Evolutionary conservation across 2,888 invertebrate genomes (phyloP).

Genomic region (Dicranocentrus wangi): DNA sequence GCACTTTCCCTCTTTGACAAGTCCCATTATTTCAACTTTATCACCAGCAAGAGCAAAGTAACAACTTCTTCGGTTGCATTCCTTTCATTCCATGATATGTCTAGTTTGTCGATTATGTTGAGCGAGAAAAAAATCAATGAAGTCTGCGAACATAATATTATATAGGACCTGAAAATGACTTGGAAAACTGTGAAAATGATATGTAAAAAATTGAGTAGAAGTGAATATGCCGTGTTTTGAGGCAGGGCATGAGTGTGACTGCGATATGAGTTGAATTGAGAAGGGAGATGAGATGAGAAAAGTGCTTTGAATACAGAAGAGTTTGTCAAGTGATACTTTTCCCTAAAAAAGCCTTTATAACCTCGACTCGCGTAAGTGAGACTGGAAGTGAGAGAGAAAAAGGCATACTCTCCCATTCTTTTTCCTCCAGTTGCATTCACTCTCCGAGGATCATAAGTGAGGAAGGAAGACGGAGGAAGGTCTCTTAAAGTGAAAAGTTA

Average conservation of each 20-base stretch:
- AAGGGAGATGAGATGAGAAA: conserved; percentile 36
- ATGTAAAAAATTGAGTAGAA: not conserved
- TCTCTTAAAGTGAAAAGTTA: conserved; percentile 34
- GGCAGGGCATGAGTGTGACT: conserved; percentile 7
- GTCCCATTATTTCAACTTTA: conserved; percentile 1
- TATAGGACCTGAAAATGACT: too few relatives aligned
- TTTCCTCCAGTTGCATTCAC: conserved; percentile 5
- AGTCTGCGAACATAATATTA: too few relatives aligned
- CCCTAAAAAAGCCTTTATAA: not conserved
- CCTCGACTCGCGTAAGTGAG: conserved; percentile 12
- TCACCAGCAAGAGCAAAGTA: not conserved
- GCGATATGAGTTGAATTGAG: too few relatives aligned
- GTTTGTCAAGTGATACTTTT: conserved; percentile 16
- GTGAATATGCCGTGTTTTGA: not conserved
- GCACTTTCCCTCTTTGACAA: not conserved
- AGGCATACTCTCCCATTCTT: conserved; percentile 22
- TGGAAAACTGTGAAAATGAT: not conserved
- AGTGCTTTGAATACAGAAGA: conserved; percentile 56
- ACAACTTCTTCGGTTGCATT: too few relatives aligned
- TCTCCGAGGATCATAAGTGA: conserved; percentile 6
- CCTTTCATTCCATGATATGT: too few relatives aligned
- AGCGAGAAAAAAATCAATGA: too few relatives aligned
- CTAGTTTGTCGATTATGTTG: too few relatives aligned
- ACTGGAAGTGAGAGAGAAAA: conserved; percentile 15
- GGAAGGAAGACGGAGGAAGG: conserved; percentile 32